Conservation (phyloP, 2,797 vertebrate species). For the Notolabrus celidotus region DNA sequence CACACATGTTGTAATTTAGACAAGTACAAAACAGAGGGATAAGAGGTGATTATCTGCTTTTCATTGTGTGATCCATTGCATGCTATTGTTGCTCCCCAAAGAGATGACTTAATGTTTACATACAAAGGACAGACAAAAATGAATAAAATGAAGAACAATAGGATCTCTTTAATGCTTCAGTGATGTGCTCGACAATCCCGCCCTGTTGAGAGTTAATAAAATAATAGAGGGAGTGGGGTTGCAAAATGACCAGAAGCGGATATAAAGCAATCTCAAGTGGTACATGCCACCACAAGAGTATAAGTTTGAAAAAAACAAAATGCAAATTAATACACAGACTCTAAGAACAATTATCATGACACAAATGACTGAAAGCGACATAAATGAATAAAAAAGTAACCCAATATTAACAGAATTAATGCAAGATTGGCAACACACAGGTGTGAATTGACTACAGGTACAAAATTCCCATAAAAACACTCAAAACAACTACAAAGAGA, state of each 20-base stretch:
- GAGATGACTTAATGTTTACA: constrained; percentile 1
- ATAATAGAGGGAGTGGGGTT: neutral
- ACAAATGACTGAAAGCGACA: no score
- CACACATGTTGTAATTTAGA: constrained; percentile 2
- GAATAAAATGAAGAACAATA: neutral
- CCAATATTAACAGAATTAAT: no score
- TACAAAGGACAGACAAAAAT: constrained; percentile 11
- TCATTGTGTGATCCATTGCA: neutral
- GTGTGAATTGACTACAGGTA: no score
- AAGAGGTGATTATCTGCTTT: constrained; percentile 5
- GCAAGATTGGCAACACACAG: no score
- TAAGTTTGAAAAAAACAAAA: no score
- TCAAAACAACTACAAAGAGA: neutral
- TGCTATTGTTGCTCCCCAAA: neutral
- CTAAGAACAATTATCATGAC: no score
- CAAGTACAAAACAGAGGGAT: neutral
- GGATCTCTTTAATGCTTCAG: neutral
- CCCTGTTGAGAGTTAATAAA: neutral
- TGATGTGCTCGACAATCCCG: constrained; percentile 2
- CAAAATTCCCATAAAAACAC: neutral
- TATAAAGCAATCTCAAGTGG: neutral
- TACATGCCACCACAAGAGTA: no score
- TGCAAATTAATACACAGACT: no score
- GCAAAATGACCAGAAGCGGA: neutral
- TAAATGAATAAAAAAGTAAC: no score